Evolutionary conservation across 1,140 invertebrate genomes (phyloP).

Genomic region (Delia radicum): DNA sequence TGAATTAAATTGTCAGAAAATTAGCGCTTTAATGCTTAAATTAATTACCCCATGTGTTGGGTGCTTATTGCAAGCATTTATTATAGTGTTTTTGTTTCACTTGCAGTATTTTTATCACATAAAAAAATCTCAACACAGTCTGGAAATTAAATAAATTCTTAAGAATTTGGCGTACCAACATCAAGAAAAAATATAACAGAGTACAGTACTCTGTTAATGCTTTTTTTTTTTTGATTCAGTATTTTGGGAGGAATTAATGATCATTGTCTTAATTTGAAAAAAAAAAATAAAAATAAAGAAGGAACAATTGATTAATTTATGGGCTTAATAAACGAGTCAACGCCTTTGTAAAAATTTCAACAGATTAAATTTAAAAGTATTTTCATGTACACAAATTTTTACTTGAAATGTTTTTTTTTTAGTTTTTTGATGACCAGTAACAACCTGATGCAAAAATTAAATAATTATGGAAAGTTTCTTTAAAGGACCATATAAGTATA

Average conservation of each 20-base stretch:
- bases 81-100: not conserved
- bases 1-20: constrained; percentile 22
- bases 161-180: constrained; percentile 6
- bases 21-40: constrained; percentile 17
- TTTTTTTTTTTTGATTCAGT: not conserved
- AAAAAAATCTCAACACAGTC: constrained; percentile 7
- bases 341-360: constrained; percentile 16
- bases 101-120: not conserved
- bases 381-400: constrained; percentile 11
- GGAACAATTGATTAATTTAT: constrained; percentile 20
- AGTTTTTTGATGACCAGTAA: not conserved
- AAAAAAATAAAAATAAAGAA: not conserved
- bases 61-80: not conserved
- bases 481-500: too few species aligned
- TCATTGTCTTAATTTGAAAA: constrained; percentile 10
- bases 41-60: constrained; percentile 14
- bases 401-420: not conserved
- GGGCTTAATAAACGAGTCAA: constrained; percentile 19
- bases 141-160: constrained; percentile 3
- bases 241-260: constrained; percentile 15
- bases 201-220: not conserved
- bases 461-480: not conserved
- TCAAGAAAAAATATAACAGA: not conserved
- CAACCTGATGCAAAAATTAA: not conserved
- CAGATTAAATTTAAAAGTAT: constrained; percentile 24